phyloP scores from a whole-genome alignment of 2,113 vertebrate species.

The Willisornis vidua region DNA sequence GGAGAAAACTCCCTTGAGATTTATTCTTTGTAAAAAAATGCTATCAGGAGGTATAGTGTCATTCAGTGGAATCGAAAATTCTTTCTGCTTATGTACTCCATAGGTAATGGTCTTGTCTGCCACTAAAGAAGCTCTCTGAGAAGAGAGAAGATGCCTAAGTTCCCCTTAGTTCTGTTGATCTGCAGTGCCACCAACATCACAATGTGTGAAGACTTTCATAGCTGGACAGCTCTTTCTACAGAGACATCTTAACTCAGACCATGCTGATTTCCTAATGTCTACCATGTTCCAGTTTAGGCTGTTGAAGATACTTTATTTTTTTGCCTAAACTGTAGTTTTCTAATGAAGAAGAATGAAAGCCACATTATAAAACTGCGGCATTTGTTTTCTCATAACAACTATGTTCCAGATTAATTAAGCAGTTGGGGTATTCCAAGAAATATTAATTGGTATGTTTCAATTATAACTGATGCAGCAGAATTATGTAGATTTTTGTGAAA shows the following conservation, averaged over 20 bases:
- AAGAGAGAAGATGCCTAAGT: neutral
- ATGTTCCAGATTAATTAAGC: slow-evolving; percentile 3
- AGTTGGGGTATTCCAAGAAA: slow-evolving; percentile 1
- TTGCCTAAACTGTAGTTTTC: neutral
- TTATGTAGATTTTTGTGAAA: neutral
- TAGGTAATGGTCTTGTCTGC: neutral
- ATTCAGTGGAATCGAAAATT: neutral
- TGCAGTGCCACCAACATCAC: neutral
- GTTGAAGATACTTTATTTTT: neutral
- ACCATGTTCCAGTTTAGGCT: neutral
- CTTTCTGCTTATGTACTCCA: neutral
- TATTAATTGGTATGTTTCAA: slow-evolving; percentile 33
- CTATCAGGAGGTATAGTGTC: neutral
- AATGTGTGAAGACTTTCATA: neutral
- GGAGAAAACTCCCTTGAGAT: neutral
- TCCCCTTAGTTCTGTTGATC: neutral
- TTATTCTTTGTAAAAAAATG: neutral
- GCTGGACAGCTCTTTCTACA: neutral
- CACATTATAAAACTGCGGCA: neutral
- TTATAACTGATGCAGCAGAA: slow-evolving; percentile 18
- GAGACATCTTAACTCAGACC: neutral
- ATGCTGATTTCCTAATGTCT: neutral
- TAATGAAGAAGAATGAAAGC: neutral
- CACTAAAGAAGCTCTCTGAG: neutral
- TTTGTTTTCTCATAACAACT: neutral